phyloP scores from a whole-genome alignment of 2,888 invertebrate species.

The Electrophaes corylata region DNA sequence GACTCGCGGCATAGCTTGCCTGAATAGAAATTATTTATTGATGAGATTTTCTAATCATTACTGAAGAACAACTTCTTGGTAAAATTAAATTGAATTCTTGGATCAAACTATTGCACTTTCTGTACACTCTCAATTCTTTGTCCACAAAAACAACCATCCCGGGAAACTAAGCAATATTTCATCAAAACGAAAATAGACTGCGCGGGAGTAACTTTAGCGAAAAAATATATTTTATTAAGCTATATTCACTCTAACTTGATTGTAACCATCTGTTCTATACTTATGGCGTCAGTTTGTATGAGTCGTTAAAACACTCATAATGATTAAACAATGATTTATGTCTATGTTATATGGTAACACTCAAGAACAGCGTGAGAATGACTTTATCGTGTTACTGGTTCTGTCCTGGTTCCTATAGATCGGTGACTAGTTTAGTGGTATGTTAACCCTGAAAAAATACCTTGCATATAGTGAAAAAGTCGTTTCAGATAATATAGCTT shows the following conservation, averaged over 20 bases:
- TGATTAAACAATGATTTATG: slow-evolving; percentile 37
- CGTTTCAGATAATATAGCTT: too few relatives aligned
- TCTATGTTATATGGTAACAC: slow-evolving; percentile 28
- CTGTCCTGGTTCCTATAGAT: background rate
- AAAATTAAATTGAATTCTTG: too few relatives aligned
- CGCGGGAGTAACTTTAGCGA: slow-evolving; percentile 39
- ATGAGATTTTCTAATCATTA: background rate
- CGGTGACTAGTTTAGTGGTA: background rate
- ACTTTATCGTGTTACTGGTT: slow-evolving; percentile 1
- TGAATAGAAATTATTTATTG: too few relatives aligned
- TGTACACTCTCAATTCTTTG: slow-evolving; percentile 28
- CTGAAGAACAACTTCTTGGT: too few relatives aligned
- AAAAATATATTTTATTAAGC: slow-evolving; percentile 30
- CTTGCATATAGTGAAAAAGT: too few relatives aligned
- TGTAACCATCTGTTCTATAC: slow-evolving; percentile 30
- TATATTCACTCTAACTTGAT: slow-evolving; percentile 30
- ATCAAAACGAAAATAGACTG: slow-evolving; percentile 73
- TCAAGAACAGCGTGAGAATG: slow-evolving; percentile 34
- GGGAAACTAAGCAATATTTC: slow-evolving; percentile 70
- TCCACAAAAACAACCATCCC: slow-evolving; percentile 28
- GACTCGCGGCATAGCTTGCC: too few relatives aligned
- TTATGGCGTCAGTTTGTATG: slow-evolving; percentile 13
- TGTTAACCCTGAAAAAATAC: too few relatives aligned
- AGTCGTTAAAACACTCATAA: slow-evolving; percentile 37
- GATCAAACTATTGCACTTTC: too few relatives aligned